Base-by-base conservation (phyloP, 2,797 vertebrate species). In the Enteromius fasciolatus region DNA sequence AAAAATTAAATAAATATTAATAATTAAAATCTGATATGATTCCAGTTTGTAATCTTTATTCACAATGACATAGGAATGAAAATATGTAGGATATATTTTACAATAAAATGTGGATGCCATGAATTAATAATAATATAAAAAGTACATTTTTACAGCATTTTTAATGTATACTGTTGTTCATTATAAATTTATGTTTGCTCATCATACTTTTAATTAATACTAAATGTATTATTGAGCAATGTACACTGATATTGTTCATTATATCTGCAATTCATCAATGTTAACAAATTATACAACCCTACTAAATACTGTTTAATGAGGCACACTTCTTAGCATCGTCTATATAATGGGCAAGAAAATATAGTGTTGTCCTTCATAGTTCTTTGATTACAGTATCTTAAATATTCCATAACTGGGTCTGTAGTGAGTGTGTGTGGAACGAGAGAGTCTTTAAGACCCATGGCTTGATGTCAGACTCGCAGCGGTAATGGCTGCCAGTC, bases 401-500 rank as follows among this genome's bases (percentile, higher is more conserved):
- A 36, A 3, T 31, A 4, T 73, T 63, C 25, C 17, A 64, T 84
- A 20, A 54, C 31, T 63, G n/a, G 83, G 25, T 76, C 52, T 31
- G 66, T 46, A 76, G n/a, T 70, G 18, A 66, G 59, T 77, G 73
- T 66, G 68, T 50, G 14, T 48, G 61, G 4, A 82, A 39, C 17
- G n/a, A 63, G 36, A 66, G 46, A 66, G 72, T 80, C 54, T 81
- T 41, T 82, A 70, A 36, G 61, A 33, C 52, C 44, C 73, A 64
- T 84, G 82, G 67, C 31, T 81, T 81, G 76, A 77, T 81, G 83
- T 87, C 82, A 80, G 85, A 84, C 67, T 80, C 57, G 12, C 81
- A 68, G 46, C 80, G 59, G 64, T 80, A 83, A 87, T 18, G 17
- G 33, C 83, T 84, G 87, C 89, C 90, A 87, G 87, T 90, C 88